phyloP scores from a whole-genome alignment of 1,140 invertebrate genomes.

The Sycophaga agraensis region DNA sequence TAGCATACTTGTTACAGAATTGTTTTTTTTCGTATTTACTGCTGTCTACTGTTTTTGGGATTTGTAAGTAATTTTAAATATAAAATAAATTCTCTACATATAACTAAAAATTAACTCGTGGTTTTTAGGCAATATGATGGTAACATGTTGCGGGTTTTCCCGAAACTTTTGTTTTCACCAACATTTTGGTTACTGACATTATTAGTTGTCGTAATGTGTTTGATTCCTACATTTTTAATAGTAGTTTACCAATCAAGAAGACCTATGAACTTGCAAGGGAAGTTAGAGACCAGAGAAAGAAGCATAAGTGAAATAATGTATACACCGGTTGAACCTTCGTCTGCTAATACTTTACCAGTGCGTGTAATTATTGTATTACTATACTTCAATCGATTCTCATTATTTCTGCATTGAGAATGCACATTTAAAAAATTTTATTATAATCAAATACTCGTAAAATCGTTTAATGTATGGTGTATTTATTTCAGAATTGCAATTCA shows the following conservation, averaged over 20 bases:
- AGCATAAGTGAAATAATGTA: conserved; percentile 19
- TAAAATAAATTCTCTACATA: neutral
- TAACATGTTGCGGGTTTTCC: conserved; percentile 66
- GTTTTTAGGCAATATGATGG: conserved; percentile 61
- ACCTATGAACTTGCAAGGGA: conserved; percentile 30
- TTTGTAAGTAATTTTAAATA: conserved; percentile 8
- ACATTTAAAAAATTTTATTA: neutral
- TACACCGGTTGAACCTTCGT: neutral
- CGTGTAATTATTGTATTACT: no score
- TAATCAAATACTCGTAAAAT: neutral
- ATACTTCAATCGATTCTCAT: no score
- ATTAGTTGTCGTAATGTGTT: conserved; percentile 57
- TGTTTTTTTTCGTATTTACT: conserved; percentile 57
- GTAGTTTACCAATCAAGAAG: conserved; percentile 39
- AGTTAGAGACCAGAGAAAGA: conserved; percentile 8
- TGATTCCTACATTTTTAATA: conserved; percentile 64
- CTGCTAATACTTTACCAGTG: neutral
- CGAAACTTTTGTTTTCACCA: conserved; percentile 60
- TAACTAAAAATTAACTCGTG: conserved; percentile 9
- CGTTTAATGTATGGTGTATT: conserved; percentile 12
- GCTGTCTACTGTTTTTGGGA: conserved; percentile 11
- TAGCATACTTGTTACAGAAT: conserved; percentile 62
- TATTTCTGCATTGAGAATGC: neutral
- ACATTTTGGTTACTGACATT: conserved; percentile 66
- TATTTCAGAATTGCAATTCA: neutral